Evolutionary conservation across 2,113 vertebrate species (phyloP).

Genomic region (Sinocyclocheilus maitianheensis): DNA sequence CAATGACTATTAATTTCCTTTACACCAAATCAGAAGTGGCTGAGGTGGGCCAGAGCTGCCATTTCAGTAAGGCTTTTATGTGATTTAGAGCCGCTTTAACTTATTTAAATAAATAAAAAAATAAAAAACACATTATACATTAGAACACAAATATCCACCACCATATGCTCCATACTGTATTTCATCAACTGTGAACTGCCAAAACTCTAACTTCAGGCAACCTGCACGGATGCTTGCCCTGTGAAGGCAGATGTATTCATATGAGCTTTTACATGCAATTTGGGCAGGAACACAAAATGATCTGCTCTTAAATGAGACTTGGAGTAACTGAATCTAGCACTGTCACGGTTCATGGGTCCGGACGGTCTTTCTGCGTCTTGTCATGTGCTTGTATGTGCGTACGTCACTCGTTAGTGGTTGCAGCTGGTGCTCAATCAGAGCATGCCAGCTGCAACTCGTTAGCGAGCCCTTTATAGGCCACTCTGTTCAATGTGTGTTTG

Average conservation of each 20-base stretch:
- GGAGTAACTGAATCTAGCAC: background rate
- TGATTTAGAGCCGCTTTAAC: background rate
- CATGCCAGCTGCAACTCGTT: too few relatives aligned
- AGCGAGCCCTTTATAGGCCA: too few relatives aligned
- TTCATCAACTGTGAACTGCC: conserved; percentile 1
- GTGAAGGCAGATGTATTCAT: background rate
- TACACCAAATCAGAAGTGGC: too few relatives aligned
- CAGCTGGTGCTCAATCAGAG: too few relatives aligned
- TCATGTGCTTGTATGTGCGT: too few relatives aligned
- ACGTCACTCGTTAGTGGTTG: too few relatives aligned
- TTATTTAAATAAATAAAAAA: too few relatives aligned
- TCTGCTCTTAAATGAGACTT: background rate
- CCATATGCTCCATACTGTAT: conserved; percentile 17
- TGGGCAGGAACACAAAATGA: background rate
- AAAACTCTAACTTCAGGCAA: background rate
- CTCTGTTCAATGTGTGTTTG: too few relatives aligned
- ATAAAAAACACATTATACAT: background rate
- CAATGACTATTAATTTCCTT: too few relatives aligned
- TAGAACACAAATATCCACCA: conserved; percentile 10
- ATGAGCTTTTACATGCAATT: background rate
- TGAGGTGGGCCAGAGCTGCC: background rate
- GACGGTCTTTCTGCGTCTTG: too few relatives aligned
- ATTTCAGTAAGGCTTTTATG: background rate
- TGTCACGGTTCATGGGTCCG: too few relatives aligned
- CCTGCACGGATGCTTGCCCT: background rate